These are phyloP conservation scores for Tapirus terrestris DNA, from an alignment of 2,113 vertebrate species.

Conservation along the genomic window DNA sequence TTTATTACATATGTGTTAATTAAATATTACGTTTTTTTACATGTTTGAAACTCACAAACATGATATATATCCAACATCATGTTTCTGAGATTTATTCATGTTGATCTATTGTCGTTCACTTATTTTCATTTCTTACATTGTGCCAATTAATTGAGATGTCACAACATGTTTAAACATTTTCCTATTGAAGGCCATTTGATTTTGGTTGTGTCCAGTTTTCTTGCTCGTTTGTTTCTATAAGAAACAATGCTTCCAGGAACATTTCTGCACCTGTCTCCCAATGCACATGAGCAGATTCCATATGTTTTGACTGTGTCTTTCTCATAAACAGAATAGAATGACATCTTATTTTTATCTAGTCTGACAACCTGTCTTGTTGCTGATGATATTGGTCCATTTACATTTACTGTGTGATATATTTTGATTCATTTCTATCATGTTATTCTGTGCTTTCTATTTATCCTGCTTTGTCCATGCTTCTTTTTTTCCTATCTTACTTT, in stretches of 20 bases:
- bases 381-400: conserved; percentile 2
- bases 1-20: neutral
- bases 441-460: neutral
- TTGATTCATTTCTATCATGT: neutral
- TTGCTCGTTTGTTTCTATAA: neutral
- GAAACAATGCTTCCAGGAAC: neutral
- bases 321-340: neutral
- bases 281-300: neutral
- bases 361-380: neutral
- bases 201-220: neutral
- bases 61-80: neutral
- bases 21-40: neutral
- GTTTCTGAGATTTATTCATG: neutral
- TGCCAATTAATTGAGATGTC: neutral
- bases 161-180: neutral
- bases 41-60: neutral
- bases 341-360: neutral
- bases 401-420: neutral
- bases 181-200: neutral
- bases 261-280: neutral
- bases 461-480: neutral
- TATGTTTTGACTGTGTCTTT: neutral
- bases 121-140: neutral
- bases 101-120: neutral
- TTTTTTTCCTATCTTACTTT: neutral